Conservation (phyloP, 1,140 invertebrate genomes). For the Eufriesea mexicana region DNA sequence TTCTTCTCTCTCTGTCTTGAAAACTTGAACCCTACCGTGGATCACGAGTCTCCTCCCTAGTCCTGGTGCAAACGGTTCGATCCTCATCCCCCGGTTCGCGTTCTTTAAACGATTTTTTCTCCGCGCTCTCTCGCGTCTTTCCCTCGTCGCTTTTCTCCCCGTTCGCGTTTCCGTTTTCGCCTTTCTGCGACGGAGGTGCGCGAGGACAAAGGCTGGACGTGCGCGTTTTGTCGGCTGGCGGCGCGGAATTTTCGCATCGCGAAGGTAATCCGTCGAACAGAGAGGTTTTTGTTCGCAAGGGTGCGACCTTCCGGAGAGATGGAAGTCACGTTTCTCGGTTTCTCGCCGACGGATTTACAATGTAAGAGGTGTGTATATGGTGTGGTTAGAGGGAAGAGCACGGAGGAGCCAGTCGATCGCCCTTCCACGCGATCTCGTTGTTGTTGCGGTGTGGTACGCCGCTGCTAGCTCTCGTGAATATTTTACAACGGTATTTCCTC, state of each 20-base stretch:
- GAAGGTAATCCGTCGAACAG: constrained; percentile 8
- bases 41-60: no score
- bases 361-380: neutral
- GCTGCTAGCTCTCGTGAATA: neutral
- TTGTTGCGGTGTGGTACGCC: no score
- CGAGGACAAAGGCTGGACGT: constrained; percentile 4
- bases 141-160: neutral
- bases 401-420: neutral
- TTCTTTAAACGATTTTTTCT: neutral
- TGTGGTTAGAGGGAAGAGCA: neutral
- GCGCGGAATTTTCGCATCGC: constrained; percentile 13
- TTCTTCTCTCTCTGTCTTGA: neutral
- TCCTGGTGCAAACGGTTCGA: constrained; percentile 16
- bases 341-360: neutral
- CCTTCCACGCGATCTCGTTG: neutral
- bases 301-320: constrained; percentile 1
- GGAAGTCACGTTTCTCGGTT: neutral
- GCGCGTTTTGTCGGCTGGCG: constrained; percentile 1
- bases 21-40: neutral
- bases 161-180: neutral
- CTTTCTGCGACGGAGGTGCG: neutral
- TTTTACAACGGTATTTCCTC: constrained; percentile 6
- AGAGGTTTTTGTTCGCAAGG: neutral
- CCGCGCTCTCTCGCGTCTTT: neutral
- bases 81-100: neutral